phyloP scores from a whole-genome alignment of 1,140 invertebrate genomes.

The Drosophila ercepeae region DNA sequence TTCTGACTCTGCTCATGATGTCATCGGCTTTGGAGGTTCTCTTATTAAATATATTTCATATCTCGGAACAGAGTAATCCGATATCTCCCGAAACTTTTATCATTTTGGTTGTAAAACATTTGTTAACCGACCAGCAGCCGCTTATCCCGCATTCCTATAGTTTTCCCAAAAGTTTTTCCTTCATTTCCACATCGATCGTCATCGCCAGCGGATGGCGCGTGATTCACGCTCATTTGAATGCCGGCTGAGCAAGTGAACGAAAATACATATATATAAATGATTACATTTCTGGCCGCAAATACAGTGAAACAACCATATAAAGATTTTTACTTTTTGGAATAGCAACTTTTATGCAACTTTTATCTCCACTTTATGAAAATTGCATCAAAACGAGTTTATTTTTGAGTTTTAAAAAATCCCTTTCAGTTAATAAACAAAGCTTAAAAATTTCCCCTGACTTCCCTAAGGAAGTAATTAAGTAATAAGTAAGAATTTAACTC shows the following conservation, averaged over 20 bases:
- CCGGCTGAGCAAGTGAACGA: slow-evolving; percentile 6
- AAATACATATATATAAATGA: not conserved
- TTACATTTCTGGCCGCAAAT: not conserved
- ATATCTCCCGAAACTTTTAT: slow-evolving; percentile 11
- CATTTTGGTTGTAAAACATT: slow-evolving; percentile 6
- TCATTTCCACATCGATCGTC: slow-evolving; percentile 31
- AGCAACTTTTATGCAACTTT: no score
- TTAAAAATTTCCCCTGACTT: no score
- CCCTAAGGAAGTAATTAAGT: no score
- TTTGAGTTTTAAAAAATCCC: no score
- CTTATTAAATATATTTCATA: slow-evolving; percentile 32
- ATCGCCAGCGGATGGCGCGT: slow-evolving; percentile 9
- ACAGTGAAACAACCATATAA: not conserved
- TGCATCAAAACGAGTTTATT: no score
- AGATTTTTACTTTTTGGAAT: not conserved
- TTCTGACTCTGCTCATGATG: slow-evolving; percentile 49
- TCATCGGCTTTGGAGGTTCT: slow-evolving; percentile 45
- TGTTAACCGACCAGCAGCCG: not conserved
- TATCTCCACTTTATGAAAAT: no score
- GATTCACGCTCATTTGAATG: slow-evolving; percentile 39
- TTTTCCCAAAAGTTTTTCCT: slow-evolving; percentile 7
- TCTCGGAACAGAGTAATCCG: slow-evolving; percentile 24
- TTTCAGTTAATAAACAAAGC: no score
- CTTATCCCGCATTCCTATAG: not conserved
- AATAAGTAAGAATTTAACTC: no score